Percentiles rank a stretch among this genome's conserved stretches.
Conservation (phyloP, 2,113 vertebrate genomes). For the Myrmecobius fasciatus region DNA sequence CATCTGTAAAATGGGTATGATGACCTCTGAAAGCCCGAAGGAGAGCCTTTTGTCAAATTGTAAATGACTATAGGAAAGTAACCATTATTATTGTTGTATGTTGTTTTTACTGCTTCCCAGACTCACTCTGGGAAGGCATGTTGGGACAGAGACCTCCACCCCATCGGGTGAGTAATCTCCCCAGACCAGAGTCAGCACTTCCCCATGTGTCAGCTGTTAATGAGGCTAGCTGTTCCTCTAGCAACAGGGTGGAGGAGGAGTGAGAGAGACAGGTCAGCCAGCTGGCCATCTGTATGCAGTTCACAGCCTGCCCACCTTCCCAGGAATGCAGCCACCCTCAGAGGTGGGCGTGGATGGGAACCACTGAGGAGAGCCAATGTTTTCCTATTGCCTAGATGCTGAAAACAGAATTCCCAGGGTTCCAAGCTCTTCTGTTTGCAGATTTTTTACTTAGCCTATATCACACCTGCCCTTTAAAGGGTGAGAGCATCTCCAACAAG, state of each 20-base stretch:
- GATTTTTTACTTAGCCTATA: not conserved
- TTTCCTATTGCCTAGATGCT: not conserved
- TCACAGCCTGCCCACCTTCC: not conserved
- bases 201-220: not conserved
- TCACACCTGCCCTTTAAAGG: not conserved
- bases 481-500: not conserved
- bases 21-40: not conserved
- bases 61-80: not conserved
- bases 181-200: conserved; percentile 33
- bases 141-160: not conserved
- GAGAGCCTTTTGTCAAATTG: not conserved
- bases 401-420: not conserved
- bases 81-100: not conserved
- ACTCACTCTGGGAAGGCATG: not conserved
- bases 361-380: not conserved
- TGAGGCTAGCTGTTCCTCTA: conserved; percentile 21
- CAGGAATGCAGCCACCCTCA: conserved; percentile 38
- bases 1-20: not conserved
- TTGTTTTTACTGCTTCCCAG: not conserved
- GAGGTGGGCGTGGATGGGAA: not conserved
- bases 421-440: not conserved
- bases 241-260: conserved; percentile 11
- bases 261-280: conserved; percentile 22
- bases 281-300: conserved; percentile 13
- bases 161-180: conserved; percentile 41